Evolutionary conservation across 1,140 invertebrate species (phyloP), one percentile per base, ranked within the genome.

Genomic region (Heterodera schachtii): DNA sequence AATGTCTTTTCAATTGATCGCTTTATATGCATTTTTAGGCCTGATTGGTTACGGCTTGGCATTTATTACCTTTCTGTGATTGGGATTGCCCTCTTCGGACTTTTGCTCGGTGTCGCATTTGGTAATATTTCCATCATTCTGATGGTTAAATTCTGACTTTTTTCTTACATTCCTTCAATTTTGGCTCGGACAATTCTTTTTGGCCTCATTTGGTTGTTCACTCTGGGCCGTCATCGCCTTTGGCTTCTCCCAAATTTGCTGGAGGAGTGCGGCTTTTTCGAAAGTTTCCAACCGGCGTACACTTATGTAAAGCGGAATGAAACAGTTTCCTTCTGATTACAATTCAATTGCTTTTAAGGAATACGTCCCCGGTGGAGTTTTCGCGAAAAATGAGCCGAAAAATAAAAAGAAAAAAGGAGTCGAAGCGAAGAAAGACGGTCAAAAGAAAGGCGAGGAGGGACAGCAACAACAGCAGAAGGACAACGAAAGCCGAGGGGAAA

Each of bases 161-260:
- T 78, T 75, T 70, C 44, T 80, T 66, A 6, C 44, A 82, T 67
- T 82, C 49, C 49, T 31, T 43, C 79, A 31, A 44, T 73, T 79
- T 60, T 84, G 92, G 91, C 98, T 31, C 93, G 96, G 79, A 91
- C 96, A 70, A 93, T 98, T 78, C 92, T 99, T 49, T 99, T 98
- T 91, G 95, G 94, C 87, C 88, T 95, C 7, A 93, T 99, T 31
- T 99, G 96, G 96, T 87, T 94, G 1, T 84, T 95, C 1, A 96
- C 95, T 0, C 91, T 96, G 77, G 96, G 96, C 3, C 93, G 94
- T 89, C 94, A 98, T 91, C 95, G 98, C 89, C 93, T 99, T 75
- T 98, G 97, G 96, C 92, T 99, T 75, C 92, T 99, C 81, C 97
- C 97, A 0, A 99, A 99, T 92, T 92, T 99, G 41, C 97, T 96